Evolutionary conservation across 2,113 vertebrate species (phyloP), one percentile per base, ranked within the genome.

Genomic region (Phainopepla nitens): DNA sequence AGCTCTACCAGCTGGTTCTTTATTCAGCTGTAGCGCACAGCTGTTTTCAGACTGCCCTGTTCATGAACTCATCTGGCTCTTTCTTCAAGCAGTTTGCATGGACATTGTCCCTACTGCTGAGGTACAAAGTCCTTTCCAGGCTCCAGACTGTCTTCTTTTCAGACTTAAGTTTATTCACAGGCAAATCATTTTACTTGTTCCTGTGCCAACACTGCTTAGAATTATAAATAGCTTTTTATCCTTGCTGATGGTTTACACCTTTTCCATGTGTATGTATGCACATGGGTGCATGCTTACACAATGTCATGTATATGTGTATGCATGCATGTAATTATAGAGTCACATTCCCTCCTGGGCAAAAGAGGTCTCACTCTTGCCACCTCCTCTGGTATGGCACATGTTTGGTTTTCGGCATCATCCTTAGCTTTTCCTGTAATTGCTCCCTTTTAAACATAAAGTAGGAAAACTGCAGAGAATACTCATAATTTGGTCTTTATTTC

Each of bases 301-400:
- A 1, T 41, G 22, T 42, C 17, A n/a, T 12, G 14, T 9, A 5
- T 29, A 3, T 12, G 12, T 11, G 9, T 33, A 10, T 39, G 23
- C 9, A 6, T 51, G 13, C 35, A 15, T 21, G 6, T 31, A 41
- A 61, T n/a, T 76, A 53, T 9, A 25, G 15, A 72, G 13, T 65
- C 50, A 64, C 3, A 1, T 85, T 56, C 44, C 27, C 61, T 65
- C 22, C 33, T 49, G 31, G 20, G 36, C 42, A 28, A 56, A 90
- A 69, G 12, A 41, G 31, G 41, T n/a, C 42, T 35, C 6, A 1
- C 14, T 31, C 28, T 60, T 65, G 44, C 35, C 49, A 68, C 0
- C 12, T 64, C 6, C 15, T 62, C 9, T 75, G 49, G 6, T 28
- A 5, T 19, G 27, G 27, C 15, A 9, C 0, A 0, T 2, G 14